A percentile compares a stretch with the other conserved stretches of the same genome.
Evolutionary conservation across 2,113 vertebrate species (phyloP).

Genomic region (Trachemys scripta): DNA sequence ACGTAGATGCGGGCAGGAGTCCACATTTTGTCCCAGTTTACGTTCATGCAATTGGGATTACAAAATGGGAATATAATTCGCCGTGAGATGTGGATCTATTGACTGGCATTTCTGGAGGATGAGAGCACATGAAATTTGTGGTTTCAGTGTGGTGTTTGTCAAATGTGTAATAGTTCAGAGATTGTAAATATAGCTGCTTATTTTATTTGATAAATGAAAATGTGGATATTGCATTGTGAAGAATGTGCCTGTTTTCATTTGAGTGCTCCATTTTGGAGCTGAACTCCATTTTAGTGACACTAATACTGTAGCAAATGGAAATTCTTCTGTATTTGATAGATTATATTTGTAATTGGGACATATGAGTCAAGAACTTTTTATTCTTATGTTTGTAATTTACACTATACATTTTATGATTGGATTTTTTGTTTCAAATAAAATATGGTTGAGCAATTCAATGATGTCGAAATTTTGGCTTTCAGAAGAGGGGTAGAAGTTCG

Average conservation of each 20-base stretch:
- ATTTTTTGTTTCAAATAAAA: not conserved
- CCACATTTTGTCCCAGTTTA: not conserved
- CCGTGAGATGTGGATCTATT: not conserved
- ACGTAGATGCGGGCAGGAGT: not conserved
- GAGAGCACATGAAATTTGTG: not conserved
- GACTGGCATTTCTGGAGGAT: not conserved
- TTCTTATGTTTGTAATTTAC: not conserved
- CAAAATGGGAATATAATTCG: not conserved
- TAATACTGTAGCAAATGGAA: not conserved
- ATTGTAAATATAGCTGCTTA: not conserved
- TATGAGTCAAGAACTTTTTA: not conserved
- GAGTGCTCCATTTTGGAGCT: not conserved
- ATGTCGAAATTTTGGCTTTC: not conserved
- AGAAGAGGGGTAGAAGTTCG: too few species aligned
- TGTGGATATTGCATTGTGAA: not conserved
- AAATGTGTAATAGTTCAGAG: not conserved
- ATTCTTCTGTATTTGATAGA: not conserved
- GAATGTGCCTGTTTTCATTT: not conserved
- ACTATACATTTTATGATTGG: not conserved
- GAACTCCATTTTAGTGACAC: not conserved
- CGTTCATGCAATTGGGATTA: not conserved
- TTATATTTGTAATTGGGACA: not conserved
- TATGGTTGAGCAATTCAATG: not conserved
- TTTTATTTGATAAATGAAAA: not conserved
- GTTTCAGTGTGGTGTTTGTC: not conserved